Evolutionary conservation across 1,140 invertebrate species (phyloP).

Genomic region (Sycophaga agraensis): DNA sequence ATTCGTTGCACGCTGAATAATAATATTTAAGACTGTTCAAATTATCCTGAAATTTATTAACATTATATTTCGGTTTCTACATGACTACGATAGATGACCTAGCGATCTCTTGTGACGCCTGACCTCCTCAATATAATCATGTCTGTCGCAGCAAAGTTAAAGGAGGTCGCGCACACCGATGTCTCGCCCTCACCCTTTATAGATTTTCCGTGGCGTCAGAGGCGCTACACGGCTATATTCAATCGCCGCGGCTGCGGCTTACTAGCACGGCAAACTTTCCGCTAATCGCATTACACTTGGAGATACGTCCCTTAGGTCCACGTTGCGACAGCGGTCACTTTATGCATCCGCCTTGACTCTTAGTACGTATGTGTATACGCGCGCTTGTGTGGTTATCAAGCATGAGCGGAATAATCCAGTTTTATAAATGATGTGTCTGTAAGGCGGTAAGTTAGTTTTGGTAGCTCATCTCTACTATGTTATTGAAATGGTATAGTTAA

Average conservation of each 20-base stretch:
- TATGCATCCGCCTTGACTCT: too few relatives aligned
- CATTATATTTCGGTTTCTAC: not conserved
- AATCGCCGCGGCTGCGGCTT: constrained; percentile 45
- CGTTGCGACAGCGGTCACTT: not conserved
- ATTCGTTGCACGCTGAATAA: too few relatives aligned
- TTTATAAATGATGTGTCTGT: too few relatives aligned
- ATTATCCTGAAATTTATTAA: constrained; percentile 20
- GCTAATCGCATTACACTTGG: constrained; percentile 45
- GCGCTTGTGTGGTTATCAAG: too few relatives aligned
- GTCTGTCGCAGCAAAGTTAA: constrained; percentile 20
- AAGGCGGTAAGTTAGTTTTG: too few relatives aligned
- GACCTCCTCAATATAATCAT: too few relatives aligned
- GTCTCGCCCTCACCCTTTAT: not conserved
- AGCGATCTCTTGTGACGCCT: too few relatives aligned
- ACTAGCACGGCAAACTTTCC: constrained; percentile 43
- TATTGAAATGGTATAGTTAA: too few relatives aligned
- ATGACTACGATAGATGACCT: not conserved
- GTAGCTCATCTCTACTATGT: too few relatives aligned
- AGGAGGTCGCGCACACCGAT: not conserved
- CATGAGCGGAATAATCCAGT: too few relatives aligned
- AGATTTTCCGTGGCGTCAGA: not conserved
- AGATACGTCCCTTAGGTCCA: constrained; percentile 30
- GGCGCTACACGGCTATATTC: constrained; percentile 31
- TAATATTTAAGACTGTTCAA: too few relatives aligned
- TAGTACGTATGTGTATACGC: too few relatives aligned